A percentile compares a stretch with the other conserved stretches of the same genome.
Conservation (phyloP, 1,140 invertebrate species). For the Ectropis grisescens region DNA sequence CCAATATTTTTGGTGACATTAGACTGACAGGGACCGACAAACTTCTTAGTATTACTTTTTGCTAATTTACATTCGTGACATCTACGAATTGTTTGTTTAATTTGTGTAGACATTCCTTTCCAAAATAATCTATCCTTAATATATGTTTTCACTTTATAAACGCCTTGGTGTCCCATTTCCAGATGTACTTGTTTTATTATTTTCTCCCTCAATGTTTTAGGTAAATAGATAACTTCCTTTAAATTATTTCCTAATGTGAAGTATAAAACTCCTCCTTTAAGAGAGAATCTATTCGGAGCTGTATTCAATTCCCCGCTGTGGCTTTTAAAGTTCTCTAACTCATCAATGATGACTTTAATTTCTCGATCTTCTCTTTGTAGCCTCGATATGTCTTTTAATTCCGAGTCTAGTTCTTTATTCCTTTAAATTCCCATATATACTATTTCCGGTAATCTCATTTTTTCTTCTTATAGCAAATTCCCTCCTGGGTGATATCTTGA, state of each 20-base stretch:
- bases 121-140: slow-evolving; percentile 27
- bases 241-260: too few species aligned
- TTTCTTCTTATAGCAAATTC: slow-evolving; percentile 16
- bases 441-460: slow-evolving; percentile 5
- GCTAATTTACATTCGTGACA: slow-evolving; percentile 16
- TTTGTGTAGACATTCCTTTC: slow-evolving; percentile 11
- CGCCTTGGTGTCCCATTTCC: slow-evolving; percentile 32
- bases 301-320: too few species aligned
- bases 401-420: slow-evolving; percentile 3
- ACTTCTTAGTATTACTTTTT: slow-evolving; percentile 9
- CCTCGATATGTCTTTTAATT: slow-evolving; percentile 2
- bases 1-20: slow-evolving; percentile 11
- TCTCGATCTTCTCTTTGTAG: not conserved
- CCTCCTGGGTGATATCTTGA: slow-evolving; percentile 16
- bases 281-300: too few species aligned
- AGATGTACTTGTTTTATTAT: slow-evolving; percentile 17
- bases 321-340: not conserved
- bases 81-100: slow-evolving; percentile 15
- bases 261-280: not conserved
- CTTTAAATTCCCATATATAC: slow-evolving; percentile 2
- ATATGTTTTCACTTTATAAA: slow-evolving; percentile 25
- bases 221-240: slow-evolving; percentile 7
- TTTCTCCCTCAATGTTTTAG: slow-evolving; percentile 2
- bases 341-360: not conserved
- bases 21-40: slow-evolving; percentile 10